Base-by-base conservation (phyloP, 2,113 vertebrate species). In the Eulemur macaco region DNA sequence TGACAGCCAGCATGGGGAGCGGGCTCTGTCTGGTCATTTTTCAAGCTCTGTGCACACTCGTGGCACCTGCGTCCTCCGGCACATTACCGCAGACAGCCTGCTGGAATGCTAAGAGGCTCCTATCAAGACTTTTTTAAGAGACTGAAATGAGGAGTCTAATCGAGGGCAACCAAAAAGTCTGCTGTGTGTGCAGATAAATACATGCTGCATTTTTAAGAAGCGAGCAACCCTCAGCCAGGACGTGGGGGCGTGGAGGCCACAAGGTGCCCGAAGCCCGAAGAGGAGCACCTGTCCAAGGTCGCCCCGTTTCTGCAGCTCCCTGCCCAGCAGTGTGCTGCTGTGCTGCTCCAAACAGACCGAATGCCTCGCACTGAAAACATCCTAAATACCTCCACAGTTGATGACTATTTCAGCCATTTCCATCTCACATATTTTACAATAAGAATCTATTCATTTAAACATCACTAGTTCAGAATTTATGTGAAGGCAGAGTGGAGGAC, bases 1-100 rank as follows among this genome's bases (percentile, higher is more conserved):
- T 97, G 97, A 98, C 97, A 98, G 94, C 82, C 50, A 9, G 50
- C 92, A 81, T 58, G 25, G 56, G 66, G 86, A 96, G 96, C 91
- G 86, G 88, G 98, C 95, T 96, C 91, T 95, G 95, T 96, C 97
- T 98, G 98, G 94, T 97, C 97, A 96, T 98, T 98, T 98, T 97
- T 98, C 98, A 98, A 98, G 98, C 95, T 98, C 98, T 97, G 73
- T 97, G 96, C 97, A 83, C 96, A 82, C 96, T 64, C 92, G 96
- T 90, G 89, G 97, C 96, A 97, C 95, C 97, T 94, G 74, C 88
- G 89, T 93, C 96, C 89, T 95, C 96, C 69, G 78, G 95, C 74
- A 54, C 91, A 96, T 98, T 95, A 96, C 94, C 94, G 58, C 86
- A 89, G 97, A 81, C 84, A 92, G 81, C 63, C 95, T 31, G 34